A percentile compares a stretch with the other conserved stretches of the same genome.
These are phyloP conservation scores for Lasiurus borealis DNA, from an alignment of 2,113 vertebrate species.

Conservation along the genomic window DNA sequence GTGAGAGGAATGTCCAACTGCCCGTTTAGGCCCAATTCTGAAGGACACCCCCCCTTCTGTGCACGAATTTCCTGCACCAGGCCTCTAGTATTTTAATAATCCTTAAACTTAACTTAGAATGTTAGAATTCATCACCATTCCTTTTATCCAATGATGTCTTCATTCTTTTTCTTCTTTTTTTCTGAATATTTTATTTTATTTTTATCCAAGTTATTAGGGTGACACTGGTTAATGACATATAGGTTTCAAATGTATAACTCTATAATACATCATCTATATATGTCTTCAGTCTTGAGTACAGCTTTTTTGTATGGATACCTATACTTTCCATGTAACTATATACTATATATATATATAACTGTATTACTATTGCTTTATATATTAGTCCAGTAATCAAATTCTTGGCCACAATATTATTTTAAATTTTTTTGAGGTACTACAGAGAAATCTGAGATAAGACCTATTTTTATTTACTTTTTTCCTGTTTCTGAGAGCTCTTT, in stretches of 20 bases:
- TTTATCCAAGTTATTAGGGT: too few relatives aligned
- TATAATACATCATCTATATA: background rate
- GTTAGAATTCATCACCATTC: background rate
- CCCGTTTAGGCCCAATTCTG: too few relatives aligned
- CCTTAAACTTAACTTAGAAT: background rate
- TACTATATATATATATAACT: background rate
- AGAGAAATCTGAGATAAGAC: background rate
- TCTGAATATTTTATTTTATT: too few relatives aligned
- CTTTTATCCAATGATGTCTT: background rate
- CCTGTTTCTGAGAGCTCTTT: background rate
- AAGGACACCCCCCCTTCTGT: too few relatives aligned
- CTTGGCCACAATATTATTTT: background rate
- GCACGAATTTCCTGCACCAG: too few relatives aligned
- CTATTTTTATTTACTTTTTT: background rate
- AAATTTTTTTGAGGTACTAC: background rate
- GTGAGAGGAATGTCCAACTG: too few relatives aligned
- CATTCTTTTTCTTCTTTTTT: background rate
- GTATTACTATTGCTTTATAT: background rate
- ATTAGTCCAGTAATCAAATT: conserved; percentile 3
- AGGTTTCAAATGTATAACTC: too few relatives aligned
- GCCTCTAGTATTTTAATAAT: background rate
- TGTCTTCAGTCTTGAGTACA: background rate
- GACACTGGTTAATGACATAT: too few relatives aligned
- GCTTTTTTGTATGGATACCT: background rate
- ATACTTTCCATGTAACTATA: background rate